Evolutionary conservation across 2,888 invertebrate genomes (phyloP).

Genomic region (Sisyra nigra): DNA sequence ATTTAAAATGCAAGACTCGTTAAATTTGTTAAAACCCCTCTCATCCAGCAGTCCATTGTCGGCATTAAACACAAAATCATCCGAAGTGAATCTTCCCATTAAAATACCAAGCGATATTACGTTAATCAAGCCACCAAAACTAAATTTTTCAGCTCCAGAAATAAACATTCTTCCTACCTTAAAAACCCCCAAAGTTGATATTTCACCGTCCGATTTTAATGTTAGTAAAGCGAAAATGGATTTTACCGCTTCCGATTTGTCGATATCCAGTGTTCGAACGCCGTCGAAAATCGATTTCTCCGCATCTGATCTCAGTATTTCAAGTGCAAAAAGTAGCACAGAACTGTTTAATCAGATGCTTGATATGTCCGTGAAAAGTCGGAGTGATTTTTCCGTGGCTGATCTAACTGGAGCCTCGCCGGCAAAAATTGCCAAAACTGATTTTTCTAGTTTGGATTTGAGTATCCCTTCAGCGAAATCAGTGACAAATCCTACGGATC

Average conservation of each 20-base stretch:
- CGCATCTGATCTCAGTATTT: slow-evolving; percentile 28
- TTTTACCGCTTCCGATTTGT: slow-evolving; percentile 20
- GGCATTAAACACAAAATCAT: slow-evolving; percentile 16
- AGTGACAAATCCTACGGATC: slow-evolving; percentile 15
- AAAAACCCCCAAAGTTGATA: slow-evolving; percentile 31
- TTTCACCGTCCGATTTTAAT: slow-evolving; percentile 31
- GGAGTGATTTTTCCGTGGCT: slow-evolving; percentile 32
- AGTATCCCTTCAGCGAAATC: slow-evolving; percentile 28
- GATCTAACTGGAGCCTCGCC: slow-evolving; percentile 35
- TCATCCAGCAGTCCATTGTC: slow-evolving; percentile 36
- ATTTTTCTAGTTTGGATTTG: slow-evolving; percentile 31
- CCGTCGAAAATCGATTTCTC: slow-evolving; percentile 17
- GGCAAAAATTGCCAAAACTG: slow-evolving; percentile 40
- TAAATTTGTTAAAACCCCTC: slow-evolving; percentile 36
- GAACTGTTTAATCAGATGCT: slow-evolving; percentile 32
- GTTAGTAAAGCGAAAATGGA: slow-evolving; percentile 16
- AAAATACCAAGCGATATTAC: slow-evolving; percentile 11
- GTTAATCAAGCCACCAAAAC: slow-evolving; percentile 18
- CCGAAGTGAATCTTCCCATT: slow-evolving; percentile 14
- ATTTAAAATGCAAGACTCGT: slow-evolving; percentile 51
- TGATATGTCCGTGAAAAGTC: slow-evolving; percentile 34
- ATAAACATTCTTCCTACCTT: slow-evolving; percentile 15
- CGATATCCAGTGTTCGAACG: slow-evolving; percentile 15
- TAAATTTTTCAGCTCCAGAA: slow-evolving; percentile 10
- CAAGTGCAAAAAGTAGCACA: slow-evolving; percentile 36